Percentiles rank a stretch among this genome's conserved stretches.
phyloP scores from a whole-genome alignment of 2,888 invertebrate genomes.

The Actias luna region DNA sequence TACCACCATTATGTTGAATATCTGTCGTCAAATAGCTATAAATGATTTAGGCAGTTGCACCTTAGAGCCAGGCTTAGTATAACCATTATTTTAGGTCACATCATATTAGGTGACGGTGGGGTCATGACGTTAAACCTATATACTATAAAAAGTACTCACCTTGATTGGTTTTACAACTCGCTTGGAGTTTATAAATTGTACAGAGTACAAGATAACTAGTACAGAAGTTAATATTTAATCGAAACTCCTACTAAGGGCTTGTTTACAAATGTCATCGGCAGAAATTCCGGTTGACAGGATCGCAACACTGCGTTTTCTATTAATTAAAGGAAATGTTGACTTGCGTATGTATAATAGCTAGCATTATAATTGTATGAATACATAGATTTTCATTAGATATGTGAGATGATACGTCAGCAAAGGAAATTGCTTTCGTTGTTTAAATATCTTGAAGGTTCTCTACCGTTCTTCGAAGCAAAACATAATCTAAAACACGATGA shows the following conservation, averaged over 20 bases:
- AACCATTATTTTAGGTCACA: too few species aligned
- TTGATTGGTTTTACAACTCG: not conserved
- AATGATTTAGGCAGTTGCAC: too few species aligned
- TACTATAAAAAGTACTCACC: not conserved
- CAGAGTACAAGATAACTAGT: constrained; percentile 28
- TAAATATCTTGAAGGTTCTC: not conserved
- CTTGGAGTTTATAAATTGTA: not conserved
- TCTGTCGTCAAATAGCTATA: too few species aligned
- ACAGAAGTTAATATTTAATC: constrained; percentile 41
- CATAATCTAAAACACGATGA: not conserved
- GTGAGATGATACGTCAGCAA: not conserved
- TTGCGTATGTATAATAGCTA: constrained; percentile 12
- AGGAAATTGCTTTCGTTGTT: not conserved
- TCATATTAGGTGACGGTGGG: too few species aligned
- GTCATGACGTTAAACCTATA: too few species aligned
- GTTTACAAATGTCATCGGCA: constrained; percentile 38
- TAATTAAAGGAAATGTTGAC: constrained; percentile 28
- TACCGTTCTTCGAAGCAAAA: not conserved
- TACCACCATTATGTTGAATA: too few species aligned
- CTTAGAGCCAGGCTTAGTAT: too few species aligned
- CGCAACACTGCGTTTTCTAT: constrained; percentile 23
- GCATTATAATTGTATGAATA: constrained; percentile 17
- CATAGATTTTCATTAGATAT: not conserved
- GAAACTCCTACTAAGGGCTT: constrained; percentile 29
- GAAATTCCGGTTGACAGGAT: constrained; percentile 30